Percentiles rank a stretch among this genome's conserved stretches.
Evolutionary conservation across 2,888 invertebrate genomes (phyloP).

Genomic region (Eilema caniola): DNA sequence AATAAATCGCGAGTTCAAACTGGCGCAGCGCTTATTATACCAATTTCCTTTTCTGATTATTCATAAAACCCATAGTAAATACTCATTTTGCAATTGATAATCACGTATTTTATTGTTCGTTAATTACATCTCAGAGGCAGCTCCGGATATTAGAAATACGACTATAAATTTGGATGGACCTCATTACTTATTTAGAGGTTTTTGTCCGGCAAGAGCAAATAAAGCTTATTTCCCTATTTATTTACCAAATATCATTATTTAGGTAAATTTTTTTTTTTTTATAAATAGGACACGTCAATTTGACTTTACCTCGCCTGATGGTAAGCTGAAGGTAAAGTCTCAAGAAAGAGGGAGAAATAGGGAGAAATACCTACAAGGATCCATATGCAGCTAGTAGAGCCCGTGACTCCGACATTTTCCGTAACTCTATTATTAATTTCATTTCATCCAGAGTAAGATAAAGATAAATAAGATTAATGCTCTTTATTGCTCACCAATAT

Average conservation of each 20-base stretch:
- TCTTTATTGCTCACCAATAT: too few species aligned
- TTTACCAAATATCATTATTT: not conserved
- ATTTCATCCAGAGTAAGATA: too few species aligned
- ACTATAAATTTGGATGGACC: conserved; percentile 5
- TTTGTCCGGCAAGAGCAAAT: not conserved
- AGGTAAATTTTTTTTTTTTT: too few species aligned
- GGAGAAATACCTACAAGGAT: too few species aligned
- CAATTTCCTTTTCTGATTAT: conserved; percentile 18
- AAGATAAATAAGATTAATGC: too few species aligned
- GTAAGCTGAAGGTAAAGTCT: too few species aligned
- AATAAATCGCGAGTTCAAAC: conserved; percentile 14
- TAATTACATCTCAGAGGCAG: conserved; percentile 3
- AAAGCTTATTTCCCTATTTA: not conserved
- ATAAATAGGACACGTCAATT: too few species aligned
- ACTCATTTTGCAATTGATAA: conserved; percentile 15
- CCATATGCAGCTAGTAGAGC: too few species aligned
- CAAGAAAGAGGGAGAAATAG: too few species aligned
- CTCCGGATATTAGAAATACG: conserved; percentile 11
- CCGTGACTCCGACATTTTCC: too few species aligned
- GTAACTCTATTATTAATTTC: too few species aligned
- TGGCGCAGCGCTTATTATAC: conserved; percentile 13
- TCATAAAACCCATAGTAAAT: not conserved
- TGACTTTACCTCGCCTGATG: too few species aligned
- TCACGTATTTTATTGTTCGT: conserved; percentile 17
- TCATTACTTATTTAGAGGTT: not conserved